Evolutionary conservation across 1,140 invertebrate genomes (phyloP).

Genomic region (Theocolax elegans): DNA sequence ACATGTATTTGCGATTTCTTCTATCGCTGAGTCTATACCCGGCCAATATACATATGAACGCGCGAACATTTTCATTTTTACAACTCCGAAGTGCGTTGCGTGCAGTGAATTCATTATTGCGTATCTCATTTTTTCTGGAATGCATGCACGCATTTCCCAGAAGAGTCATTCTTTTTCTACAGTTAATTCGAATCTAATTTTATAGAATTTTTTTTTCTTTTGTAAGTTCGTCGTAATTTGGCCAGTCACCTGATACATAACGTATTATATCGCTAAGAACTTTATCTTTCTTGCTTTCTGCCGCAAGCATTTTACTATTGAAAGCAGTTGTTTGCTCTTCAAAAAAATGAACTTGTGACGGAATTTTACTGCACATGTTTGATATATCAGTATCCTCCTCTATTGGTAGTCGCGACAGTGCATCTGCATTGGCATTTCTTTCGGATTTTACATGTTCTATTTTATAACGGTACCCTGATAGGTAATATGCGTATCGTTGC

Average conservation of each 20-base stretch:
- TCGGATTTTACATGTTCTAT: not conserved
- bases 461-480: not conserved
- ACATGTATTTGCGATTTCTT: conserved; percentile 44
- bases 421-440: not conserved
- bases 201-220: not conserved
- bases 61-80: conserved; percentile 33
- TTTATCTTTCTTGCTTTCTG: conserved; percentile 16
- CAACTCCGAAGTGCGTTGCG: conserved; percentile 42
- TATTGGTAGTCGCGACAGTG: not conserved
- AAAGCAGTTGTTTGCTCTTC: not conserved
- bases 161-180: conserved; percentile 46
- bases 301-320: conserved; percentile 2
- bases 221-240: not conserved
- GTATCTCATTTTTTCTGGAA: conserved; percentile 52
- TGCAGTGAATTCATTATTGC: conserved; percentile 48
- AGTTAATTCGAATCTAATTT: conserved; percentile 26
- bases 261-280: not conserved
- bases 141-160: conserved; percentile 52
- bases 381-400: not conserved
- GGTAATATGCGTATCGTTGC: not conserved
- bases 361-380: not conserved
- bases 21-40: not conserved
- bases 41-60: conserved; percentile 53
- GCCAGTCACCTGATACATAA: not conserved
- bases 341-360: not conserved